These are phyloP conservation scores for Centrocercus urophasianus DNA, from an alignment of 2,113 vertebrate species.

Conservation along the genomic window DNA sequence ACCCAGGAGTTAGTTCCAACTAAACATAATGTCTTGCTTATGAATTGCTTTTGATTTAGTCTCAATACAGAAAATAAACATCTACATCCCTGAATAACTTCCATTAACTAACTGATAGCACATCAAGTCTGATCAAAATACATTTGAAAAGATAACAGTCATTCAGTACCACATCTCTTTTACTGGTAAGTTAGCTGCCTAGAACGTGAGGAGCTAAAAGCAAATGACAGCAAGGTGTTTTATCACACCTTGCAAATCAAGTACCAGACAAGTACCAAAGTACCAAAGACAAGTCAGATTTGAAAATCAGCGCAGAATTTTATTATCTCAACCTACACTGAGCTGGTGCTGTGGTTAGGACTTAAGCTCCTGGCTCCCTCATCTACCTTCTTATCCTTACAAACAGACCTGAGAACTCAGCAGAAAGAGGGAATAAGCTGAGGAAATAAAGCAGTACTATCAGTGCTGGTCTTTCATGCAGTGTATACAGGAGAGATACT, in stretches of 20 bases:
- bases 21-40: background rate
- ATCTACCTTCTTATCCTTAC: rapidly evolving
- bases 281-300: background rate
- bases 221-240: background rate
- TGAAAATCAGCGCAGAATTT: background rate
- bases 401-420: background rate
- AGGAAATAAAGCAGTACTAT: background rate
- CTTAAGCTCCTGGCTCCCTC: background rate
- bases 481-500: background rate
- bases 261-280: too few relatives aligned
- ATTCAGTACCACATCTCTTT: background rate
- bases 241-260: background rate
- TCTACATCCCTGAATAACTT: background rate
- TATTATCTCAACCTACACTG: background rate
- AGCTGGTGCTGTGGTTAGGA: background rate
- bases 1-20: background rate
- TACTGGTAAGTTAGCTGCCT: background rate
- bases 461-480: background rate
- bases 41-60: background rate
- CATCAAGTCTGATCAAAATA: background rate
- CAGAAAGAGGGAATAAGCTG: background rate
- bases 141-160: background rate
- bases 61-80: background rate
- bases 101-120: background rate
- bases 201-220: background rate